phyloP scores from a whole-genome alignment of 2,113 vertebrate genomes.

The Syngnathus floridae region DNA sequence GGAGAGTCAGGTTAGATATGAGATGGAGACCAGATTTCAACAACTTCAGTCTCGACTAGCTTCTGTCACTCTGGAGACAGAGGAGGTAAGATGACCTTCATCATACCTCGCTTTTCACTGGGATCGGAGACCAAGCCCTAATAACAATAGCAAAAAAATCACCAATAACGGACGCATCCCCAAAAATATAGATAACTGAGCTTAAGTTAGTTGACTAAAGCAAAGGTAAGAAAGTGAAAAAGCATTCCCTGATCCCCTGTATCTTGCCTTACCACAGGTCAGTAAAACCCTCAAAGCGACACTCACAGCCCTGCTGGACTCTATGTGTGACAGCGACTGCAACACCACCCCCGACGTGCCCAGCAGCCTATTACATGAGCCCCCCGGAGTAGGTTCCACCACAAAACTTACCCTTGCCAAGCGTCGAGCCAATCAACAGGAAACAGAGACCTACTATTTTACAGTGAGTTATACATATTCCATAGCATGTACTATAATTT shows the following conservation, averaged over 20 bases:
- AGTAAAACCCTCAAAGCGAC: slow-evolving; percentile 87
- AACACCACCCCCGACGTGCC: slow-evolving; percentile 71
- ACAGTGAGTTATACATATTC: slow-evolving; percentile 56
- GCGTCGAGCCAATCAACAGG: slow-evolving; percentile 82
- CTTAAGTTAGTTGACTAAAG: not conserved
- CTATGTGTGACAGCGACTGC: slow-evolving; percentile 73
- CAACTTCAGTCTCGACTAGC: slow-evolving; percentile 79
- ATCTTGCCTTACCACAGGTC: slow-evolving; percentile 58
- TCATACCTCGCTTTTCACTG: not conserved
- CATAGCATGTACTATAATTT: not conserved
- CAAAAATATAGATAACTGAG: no score
- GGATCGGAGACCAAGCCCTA: not conserved
- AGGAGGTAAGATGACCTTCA: slow-evolving; percentile 59
- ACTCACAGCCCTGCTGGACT: slow-evolving; percentile 74
- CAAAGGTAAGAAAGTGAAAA: not conserved
- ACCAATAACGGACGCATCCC: not conserved
- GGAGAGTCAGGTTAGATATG: slow-evolving; percentile 79
- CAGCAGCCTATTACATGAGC: slow-evolving; percentile 71
- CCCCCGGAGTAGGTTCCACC: slow-evolving; percentile 60
- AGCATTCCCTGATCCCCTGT: not conserved
- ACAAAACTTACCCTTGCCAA: slow-evolving; percentile 70
- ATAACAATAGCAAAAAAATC: not conserved
- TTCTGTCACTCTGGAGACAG: slow-evolving; percentile 78
- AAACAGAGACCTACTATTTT: slow-evolving; percentile 83
- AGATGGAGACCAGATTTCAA: slow-evolving; percentile 79